Evolutionary conservation across 2,797 vertebrate species (phyloP).

Genomic region (Crypturellus tataupa): DNA sequence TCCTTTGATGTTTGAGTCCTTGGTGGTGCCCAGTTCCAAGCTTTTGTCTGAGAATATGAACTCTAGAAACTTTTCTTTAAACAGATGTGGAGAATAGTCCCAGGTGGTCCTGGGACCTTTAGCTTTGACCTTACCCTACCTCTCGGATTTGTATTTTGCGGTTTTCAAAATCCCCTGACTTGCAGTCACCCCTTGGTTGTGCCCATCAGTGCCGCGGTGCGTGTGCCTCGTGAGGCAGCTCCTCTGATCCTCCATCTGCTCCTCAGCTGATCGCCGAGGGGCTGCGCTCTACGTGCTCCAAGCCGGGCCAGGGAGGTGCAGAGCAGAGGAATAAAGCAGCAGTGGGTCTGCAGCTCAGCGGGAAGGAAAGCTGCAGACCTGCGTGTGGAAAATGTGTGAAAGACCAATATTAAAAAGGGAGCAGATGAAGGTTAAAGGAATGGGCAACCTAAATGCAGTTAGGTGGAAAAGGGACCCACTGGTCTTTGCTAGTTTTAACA

Average conservation of each 20-base stretch:
- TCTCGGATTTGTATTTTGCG: background rate
- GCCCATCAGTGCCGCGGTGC: background rate
- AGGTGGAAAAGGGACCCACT: background rate
- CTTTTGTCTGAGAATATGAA: slow-evolving; percentile 34
- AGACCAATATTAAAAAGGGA: background rate
- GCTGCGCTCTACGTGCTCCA: slow-evolving; percentile 2
- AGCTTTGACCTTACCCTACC: background rate
- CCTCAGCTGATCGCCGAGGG: slow-evolving; percentile 52
- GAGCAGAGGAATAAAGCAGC: slow-evolving; percentile 12
- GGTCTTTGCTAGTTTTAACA: background rate
- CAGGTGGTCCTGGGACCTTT: background rate
- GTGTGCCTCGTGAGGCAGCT: slow-evolving; percentile 11
- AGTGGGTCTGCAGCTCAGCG: background rate
- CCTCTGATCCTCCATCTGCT: slow-evolving; percentile 62
- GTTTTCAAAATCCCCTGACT: background rate
- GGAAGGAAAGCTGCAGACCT: slow-evolving; percentile 47
- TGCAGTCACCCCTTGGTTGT: background rate
- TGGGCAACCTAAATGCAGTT: background rate
- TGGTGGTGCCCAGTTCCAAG: slow-evolving; percentile 41
- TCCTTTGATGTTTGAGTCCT: slow-evolving; percentile 50
- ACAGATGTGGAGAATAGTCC: background rate
- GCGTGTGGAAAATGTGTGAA: background rate
- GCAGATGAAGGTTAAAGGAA: background rate
- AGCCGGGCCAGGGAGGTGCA: background rate
- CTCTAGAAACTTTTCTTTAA: slow-evolving; percentile 25